phyloP scores from a whole-genome alignment of 2,888 invertebrate genomes.

The Nemotelus nigrinus region DNA sequence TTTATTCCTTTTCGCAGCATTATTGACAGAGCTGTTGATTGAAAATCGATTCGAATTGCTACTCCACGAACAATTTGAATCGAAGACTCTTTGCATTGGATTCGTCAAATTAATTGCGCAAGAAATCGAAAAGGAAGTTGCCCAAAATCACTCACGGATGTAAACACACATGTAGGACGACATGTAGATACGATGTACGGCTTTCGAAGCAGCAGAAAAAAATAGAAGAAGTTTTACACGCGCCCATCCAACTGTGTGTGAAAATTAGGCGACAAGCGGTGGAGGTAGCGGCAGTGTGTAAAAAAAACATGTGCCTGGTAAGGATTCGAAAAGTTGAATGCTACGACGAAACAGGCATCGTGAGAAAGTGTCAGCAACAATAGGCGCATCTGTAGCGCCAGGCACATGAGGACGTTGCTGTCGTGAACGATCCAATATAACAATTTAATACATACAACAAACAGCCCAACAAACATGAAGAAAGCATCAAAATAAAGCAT shows the following conservation, averaged over 20 bases:
- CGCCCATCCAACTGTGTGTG: background rate
- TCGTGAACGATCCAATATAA: slow-evolving; percentile 27
- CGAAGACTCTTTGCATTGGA: background rate
- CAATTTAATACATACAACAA: slow-evolving; percentile 33
- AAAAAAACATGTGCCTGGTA: background rate
- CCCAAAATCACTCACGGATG: slow-evolving; percentile 30
- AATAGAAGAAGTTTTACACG: slow-evolving; percentile 6
- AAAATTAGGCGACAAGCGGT: slow-evolving; percentile 8
- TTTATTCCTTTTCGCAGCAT: background rate
- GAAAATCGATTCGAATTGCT: slow-evolving; percentile 32
- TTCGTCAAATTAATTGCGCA: slow-evolving; percentile 33
- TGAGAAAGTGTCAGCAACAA: background rate
- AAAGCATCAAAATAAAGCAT: slow-evolving; percentile 43
- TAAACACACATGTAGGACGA: slow-evolving; percentile 25
- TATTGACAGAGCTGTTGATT: slow-evolving; percentile 23
- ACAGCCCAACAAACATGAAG: slow-evolving; percentile 25
- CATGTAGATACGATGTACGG: slow-evolving; percentile 9
- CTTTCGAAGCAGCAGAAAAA: background rate
- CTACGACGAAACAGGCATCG: background rate
- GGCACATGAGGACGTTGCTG: slow-evolving; percentile 13
- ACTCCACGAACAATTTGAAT: slow-evolving; percentile 6
- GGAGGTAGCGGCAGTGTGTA: background rate
- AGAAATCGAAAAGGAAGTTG: slow-evolving; percentile 37
- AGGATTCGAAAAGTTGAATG: slow-evolving; percentile 1
- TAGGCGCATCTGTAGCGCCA: background rate